A percentile compares a stretch with the other conserved stretches of the same genome.
phyloP scores from a whole-genome alignment of 2,888 invertebrate species.

The Melanostoma mellinum region DNA sequence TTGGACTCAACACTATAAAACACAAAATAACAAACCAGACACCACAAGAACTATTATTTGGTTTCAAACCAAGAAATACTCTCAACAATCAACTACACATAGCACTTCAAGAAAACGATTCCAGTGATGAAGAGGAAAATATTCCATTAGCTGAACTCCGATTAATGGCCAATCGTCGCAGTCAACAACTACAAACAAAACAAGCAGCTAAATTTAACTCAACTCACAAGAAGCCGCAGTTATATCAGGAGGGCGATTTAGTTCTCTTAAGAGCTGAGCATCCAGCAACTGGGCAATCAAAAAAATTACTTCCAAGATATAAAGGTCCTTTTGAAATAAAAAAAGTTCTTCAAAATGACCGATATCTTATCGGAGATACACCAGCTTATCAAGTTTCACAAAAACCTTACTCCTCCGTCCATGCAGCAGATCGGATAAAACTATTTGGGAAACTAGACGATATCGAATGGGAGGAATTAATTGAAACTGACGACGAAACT shows the following conservation, averaged over 20 bases:
- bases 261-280: constrained; percentile 13
- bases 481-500: neutral
- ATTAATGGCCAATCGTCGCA: neutral
- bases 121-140: constrained; percentile 14
- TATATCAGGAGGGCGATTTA: constrained; percentile 11
- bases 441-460: neutral
- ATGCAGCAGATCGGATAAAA: constrained; percentile 8
- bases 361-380: constrained; percentile 65
- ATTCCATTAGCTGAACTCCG: constrained; percentile 6
- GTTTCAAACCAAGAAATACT: neutral
- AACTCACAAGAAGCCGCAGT: neutral
- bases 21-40: constrained; percentile 10
- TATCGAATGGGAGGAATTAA: neutral
- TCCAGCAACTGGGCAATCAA: constrained; percentile 31
- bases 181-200: neutral
- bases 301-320: constrained; percentile 26
- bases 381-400: neutral
- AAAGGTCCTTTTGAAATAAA: constrained; percentile 66
- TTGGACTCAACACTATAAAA: neutral
- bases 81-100: neutral
- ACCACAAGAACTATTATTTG: constrained; percentile 8
- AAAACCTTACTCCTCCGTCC: constrained; percentile 23
- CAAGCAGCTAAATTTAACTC: constrained; percentile 6
- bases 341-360: constrained; percentile 58
- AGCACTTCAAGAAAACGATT: neutral